Base-by-base conservation (phyloP, 2,888 invertebrate genomes). In the Crocallis elinguaria region DNA sequence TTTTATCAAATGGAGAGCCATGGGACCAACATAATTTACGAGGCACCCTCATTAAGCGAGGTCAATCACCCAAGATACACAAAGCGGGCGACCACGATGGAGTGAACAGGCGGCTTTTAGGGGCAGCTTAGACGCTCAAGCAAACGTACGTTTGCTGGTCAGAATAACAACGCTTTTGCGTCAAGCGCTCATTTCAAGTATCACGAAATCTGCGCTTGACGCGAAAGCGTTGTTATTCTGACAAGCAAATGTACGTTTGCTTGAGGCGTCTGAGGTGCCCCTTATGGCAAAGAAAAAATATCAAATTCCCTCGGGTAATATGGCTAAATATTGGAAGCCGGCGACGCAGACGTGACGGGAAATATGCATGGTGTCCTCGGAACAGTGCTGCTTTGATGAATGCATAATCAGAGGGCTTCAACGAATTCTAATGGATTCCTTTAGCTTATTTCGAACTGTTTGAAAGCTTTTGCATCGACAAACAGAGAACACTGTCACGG, bases 311-410 rank as follows among this genome's bases (percentile, higher is more conserved):
- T 33, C 23, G 41, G 42, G 63, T 16, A 45, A 30, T 49, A 46
- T 33, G 56, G 45, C 59, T 55, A 55, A 71, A 69, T 69, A 72
- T 75, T 75, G 66, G 64, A 66, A 69, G 66, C 66, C 56, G 50
- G 46, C 44, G 49, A 43, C 52, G 42, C 3, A 12, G 13, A 74
- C 75, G 76, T 75, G 76, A 65, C 59, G 49, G 38, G 63, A 60
- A 66, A 71, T 65, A 69, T 70, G 65, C 64, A 70, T 71, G 58
- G 54, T 41, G 60, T 68, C 66, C 65, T 67, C 71, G 66, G 56
- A 68, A 62, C 57, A 4, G 32, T 32, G 49, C 17, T 49, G 62
- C 64, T 57, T 58, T 61, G 62, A 65, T 75, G 77, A 77, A 77
- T 77, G 64, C 62, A 17, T 64, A 69, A 75, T 70, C 52, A 69